Evolutionary conservation across 2,888 invertebrate species (phyloP), one percentile per base, ranked within the genome.

Genomic region (Spisula subtruncata): DNA sequence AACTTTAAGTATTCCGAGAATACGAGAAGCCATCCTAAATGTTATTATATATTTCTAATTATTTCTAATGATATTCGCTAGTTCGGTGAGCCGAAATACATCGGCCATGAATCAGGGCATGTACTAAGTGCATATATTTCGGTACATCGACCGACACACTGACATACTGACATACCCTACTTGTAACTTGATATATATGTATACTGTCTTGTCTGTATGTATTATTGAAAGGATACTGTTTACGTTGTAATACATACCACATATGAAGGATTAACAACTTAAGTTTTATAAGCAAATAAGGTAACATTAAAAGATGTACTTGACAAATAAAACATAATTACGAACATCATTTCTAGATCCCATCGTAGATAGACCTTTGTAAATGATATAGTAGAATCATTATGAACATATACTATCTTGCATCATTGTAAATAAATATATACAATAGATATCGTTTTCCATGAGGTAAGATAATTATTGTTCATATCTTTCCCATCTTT

Each of bases 281-380:
- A 10, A 1, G 16, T 41, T 2, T 41, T 25, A 66, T 66, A 25
- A 25, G n/a, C n/a, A 0, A 60, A n/a, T 0, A n/a, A 20, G 18
- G 20, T 60, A 60, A 20, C 8, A 56, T n/a, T 60, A 20, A 2
- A 20, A 2, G 20, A n/a, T 60, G n/a, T 60, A n/a, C 1, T 16
- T 66, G 25, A n/a, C n/a, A 66, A 25, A 66, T 66, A 66, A n/a
- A 25, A 25, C 25, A n/a, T 66, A 66, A 66, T 66, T 0, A 66
- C 25, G 60, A n/a, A 4, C 25, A 25, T 25, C 60, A 25, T 66
- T 25, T n/a, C 10, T 25, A 66, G 60, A 66, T 66, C n/a, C 6
- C 60, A 12, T 66, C 60, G n/a, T n/a, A 66, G 60, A 66, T 66
- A 66, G 60, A 66, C 25, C 60, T 10, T 66, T 66, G n/a, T n/a